A percentile compares a stretch with the other conserved stretches of the same genome.
phyloP scores from a whole-genome alignment of 2,888 invertebrate genomes.

The Dyspetes luteomarginatus region DNA sequence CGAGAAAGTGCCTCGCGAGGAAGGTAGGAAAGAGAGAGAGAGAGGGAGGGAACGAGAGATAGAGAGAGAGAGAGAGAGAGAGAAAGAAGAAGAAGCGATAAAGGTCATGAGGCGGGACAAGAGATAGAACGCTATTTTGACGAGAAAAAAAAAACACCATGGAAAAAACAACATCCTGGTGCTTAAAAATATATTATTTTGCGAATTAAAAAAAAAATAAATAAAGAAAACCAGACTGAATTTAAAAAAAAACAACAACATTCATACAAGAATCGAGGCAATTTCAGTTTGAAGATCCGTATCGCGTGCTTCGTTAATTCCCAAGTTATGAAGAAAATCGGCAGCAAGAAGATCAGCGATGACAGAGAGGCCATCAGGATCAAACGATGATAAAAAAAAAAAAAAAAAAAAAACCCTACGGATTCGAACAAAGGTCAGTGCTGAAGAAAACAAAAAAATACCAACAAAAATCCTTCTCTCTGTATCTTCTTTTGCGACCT shows the following conservation, averaged over 20 bases:
- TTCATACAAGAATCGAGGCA: background rate
- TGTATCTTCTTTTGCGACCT: slow-evolving; percentile 42
- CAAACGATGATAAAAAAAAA: background rate
- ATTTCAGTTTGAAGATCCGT: background rate
- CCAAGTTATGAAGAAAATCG: background rate
- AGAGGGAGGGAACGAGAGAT: background rate
- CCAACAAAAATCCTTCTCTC: background rate
- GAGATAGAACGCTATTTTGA: background rate
- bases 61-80: background rate
- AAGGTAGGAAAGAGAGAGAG: slow-evolving; percentile 34
- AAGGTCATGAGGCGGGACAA: slow-evolving; percentile 23
- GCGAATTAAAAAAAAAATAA: no score
- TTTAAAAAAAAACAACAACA: no score
- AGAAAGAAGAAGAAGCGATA: slow-evolving; percentile 34
- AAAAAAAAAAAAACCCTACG: background rate
- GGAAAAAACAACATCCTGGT: no score
- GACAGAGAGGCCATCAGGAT: slow-evolving; percentile 23
- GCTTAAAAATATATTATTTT: no score
- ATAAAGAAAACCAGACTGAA: no score
- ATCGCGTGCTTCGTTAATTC: background rate
- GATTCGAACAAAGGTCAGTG: slow-evolving; percentile 61
- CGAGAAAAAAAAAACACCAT: background rate
- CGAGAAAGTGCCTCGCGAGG: slow-evolving; percentile 58
- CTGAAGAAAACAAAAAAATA: slow-evolving; percentile 44
- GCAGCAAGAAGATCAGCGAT: background rate